Evolutionary conservation across 2,797 vertebrate species (phyloP).

Genomic region (Falco concolor): DNA sequence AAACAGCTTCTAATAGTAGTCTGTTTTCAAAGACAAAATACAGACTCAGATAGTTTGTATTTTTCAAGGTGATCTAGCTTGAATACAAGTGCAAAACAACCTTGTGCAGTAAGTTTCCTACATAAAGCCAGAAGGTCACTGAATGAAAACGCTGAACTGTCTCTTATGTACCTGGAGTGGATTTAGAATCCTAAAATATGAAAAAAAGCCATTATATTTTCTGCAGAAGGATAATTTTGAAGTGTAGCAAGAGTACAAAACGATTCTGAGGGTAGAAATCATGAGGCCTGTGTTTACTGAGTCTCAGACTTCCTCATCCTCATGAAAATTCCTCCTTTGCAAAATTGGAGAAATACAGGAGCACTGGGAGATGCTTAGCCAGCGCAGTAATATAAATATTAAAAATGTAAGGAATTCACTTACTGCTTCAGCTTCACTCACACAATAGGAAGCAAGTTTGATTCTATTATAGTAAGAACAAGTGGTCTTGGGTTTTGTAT

Average conservation of each 20-base stretch:
- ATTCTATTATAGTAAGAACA: background rate
- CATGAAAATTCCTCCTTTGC: background rate
- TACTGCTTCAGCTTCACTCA: background rate
- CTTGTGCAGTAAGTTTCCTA: background rate
- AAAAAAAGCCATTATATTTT: background rate
- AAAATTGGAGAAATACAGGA: background rate
- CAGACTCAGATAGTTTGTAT: background rate
- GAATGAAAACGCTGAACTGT: background rate
- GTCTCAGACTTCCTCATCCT: background rate
- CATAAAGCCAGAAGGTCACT: background rate
- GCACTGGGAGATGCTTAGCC: background rate
- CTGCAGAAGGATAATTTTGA: background rate
- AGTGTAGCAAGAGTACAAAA: background rate
- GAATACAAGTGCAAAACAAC: background rate
- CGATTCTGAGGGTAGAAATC: background rate
- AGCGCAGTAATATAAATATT: background rate
- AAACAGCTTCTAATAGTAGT: background rate
- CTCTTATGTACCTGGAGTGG: background rate
- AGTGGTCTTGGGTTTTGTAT: background rate
- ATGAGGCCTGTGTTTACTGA: background rate
- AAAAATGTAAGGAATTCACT: background rate
- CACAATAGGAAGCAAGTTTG: background rate
- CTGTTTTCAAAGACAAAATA: background rate
- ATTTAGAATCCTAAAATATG: background rate
- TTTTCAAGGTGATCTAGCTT: constrained; percentile 1